Evolutionary conservation across 2,888 invertebrate genomes (phyloP).

Genomic region (Perizoma flavofasciatum): DNA sequence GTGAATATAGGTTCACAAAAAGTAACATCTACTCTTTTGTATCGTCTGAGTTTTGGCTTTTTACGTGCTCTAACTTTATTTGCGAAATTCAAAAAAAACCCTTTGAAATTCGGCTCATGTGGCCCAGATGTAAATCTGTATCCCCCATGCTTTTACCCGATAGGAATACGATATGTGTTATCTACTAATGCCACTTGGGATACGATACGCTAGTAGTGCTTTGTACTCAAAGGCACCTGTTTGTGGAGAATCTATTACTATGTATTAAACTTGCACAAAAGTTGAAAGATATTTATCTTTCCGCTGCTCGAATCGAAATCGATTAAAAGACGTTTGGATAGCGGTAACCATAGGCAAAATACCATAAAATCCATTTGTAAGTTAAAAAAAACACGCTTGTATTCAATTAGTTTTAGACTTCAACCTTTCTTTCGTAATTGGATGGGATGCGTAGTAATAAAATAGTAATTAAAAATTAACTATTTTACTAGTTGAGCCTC

Average conservation of each 20-base stretch:
- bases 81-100: constrained; percentile 65
- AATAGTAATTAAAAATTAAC: constrained; percentile 83
- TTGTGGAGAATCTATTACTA: constrained; percentile 43
- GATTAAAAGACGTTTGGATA: too few relatives aligned
- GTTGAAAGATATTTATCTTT: too few relatives aligned
- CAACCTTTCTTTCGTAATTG: constrained; percentile 77
- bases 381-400: constrained; percentile 35
- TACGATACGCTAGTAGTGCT: constrained; percentile 63
- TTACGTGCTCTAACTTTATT: constrained; percentile 34
- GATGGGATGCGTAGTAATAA: constrained; percentile 80
- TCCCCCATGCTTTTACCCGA: constrained; percentile 80
- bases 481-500: constrained; percentile 71
- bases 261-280: constrained; percentile 13
- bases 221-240: constrained; percentile 79
- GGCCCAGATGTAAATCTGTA: constrained; percentile 73
- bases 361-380: too few relatives aligned
- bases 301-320: too few relatives aligned
- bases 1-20: too few relatives aligned
- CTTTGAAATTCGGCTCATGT: constrained; percentile 78
- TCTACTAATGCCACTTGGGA: constrained; percentile 79
- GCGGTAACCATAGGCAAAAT: too few relatives aligned
- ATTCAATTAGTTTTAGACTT: constrained; percentile 56
- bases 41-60: too few relatives aligned
- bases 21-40: too few relatives aligned
- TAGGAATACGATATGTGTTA: constrained; percentile 79